Evolutionary conservation across 2,797 vertebrate genomes (phyloP).

Genomic region (Rhynchotus rufescens): DNA sequence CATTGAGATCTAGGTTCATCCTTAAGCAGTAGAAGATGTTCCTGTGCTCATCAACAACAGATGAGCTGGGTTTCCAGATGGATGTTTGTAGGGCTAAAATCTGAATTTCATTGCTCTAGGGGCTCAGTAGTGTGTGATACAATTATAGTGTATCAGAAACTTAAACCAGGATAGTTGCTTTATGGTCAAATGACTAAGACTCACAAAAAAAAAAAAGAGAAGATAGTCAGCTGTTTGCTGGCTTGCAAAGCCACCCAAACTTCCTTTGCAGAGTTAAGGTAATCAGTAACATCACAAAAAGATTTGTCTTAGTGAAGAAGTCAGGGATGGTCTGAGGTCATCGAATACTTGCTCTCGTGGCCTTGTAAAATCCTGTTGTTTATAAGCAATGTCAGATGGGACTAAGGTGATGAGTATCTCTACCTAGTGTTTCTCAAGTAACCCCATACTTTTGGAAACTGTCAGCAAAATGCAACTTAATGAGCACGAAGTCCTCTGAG

Average conservation of each 20-base stretch:
- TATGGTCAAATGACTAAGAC: not conserved
- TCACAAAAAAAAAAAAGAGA: not conserved
- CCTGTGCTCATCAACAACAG: not conserved
- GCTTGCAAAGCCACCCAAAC: not conserved
- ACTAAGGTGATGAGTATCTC: not conserved
- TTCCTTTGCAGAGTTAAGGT: not conserved
- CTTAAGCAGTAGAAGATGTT: not conserved
- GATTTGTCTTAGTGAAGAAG: not conserved
- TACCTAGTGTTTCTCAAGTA: not conserved
- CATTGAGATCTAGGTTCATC: not conserved
- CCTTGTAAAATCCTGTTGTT: not conserved
- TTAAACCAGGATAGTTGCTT: not conserved
- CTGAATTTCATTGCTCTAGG: not conserved
- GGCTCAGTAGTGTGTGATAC: not conserved
- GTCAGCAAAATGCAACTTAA: conserved; percentile 3
- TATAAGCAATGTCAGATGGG: not conserved
- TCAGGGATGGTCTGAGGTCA: not conserved
- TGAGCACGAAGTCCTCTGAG: conserved; percentile 8
- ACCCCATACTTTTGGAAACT: not conserved
- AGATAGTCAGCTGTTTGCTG: not conserved
- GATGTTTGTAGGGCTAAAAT: not conserved
- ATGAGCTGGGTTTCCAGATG: not conserved
- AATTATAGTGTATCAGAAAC: not conserved
- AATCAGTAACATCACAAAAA: not conserved
- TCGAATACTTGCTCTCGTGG: not conserved